A percentile compares a stretch with the other conserved stretches of the same genome.
Conservation (phyloP, 2,113 vertebrate genomes). For the Dinomys branickii region DNA sequence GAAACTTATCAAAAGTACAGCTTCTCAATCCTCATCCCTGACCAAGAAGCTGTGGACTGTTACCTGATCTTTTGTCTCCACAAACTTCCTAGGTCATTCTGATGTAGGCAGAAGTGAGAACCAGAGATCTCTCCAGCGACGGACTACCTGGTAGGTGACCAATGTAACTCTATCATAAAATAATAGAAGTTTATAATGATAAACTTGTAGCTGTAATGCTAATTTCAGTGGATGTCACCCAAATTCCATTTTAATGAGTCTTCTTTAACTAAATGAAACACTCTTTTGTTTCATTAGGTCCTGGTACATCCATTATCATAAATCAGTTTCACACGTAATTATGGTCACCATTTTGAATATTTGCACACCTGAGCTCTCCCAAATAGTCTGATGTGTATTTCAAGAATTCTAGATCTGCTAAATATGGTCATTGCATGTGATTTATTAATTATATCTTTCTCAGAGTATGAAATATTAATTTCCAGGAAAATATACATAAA, state of each 20-base stretch:
- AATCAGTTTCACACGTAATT: slow-evolving; percentile 25
- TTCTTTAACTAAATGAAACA: slow-evolving; percentile 14
- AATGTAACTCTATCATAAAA: slow-evolving; percentile 20
- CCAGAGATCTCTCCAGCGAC: neutral
- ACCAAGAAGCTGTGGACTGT: neutral
- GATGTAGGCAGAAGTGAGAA: neutral
- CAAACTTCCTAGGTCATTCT: neutral
- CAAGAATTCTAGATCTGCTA: neutral
- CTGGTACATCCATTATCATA: neutral
- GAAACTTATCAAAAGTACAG: neutral
- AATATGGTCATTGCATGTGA: neutral
- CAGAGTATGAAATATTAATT: neutral
- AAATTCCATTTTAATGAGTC: neutral
- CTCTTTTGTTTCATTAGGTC: neutral
- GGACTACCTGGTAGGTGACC: neutral
- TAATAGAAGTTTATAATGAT: neutral
- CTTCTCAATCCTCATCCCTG: neutral
- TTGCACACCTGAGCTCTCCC: neutral
- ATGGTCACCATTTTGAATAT: slow-evolving; percentile 30
- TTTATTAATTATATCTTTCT: neutral
- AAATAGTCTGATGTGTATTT: slow-evolving; percentile 21
- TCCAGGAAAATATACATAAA: neutral
- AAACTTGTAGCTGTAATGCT: neutral
- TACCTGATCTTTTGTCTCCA: neutral
- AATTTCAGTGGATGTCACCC: neutral